Evolutionary conservation across 2,797 vertebrate species (phyloP).

Genomic region (Adrianichthys oophorus): DNA sequence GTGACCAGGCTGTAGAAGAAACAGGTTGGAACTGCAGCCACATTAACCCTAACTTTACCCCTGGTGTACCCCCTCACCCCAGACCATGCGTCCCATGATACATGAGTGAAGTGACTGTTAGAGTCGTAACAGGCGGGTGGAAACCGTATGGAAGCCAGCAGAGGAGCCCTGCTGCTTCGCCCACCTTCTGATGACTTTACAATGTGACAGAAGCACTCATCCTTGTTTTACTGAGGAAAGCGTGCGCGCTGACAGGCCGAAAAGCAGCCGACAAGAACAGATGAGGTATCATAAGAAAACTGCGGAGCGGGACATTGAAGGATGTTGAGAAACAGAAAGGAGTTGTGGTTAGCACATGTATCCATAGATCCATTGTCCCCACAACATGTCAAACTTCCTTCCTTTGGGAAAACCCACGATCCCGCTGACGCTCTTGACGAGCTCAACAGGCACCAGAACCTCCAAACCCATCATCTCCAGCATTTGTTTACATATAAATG

Average conservation of each 20-base stretch:
- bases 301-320: constrained; percentile 2
- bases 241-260: constrained; percentile 16
- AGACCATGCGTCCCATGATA: constrained; percentile 12
- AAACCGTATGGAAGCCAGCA: constrained; percentile 51
- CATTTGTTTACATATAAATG: constrained; percentile 1
- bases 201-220: constrained; percentile 56
- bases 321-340: background rate
- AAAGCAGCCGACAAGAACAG: constrained; percentile 6
- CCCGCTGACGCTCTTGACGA: constrained; percentile 69
- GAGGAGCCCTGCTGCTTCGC: constrained; percentile 55
- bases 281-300: constrained; percentile 10
- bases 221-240: constrained; percentile 31
- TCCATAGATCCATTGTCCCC: constrained; percentile 22
- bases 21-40: background rate
- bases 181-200: constrained; percentile 76
- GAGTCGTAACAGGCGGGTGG: constrained; percentile 67
- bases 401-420: constrained; percentile 65
- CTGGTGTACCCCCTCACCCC: constrained; percentile 11
- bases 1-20: constrained; percentile 1
- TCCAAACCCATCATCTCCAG: constrained; percentile 14
- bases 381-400: constrained; percentile 60
- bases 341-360: constrained; percentile 7
- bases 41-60: constrained; percentile 8
- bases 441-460: constrained; percentile 68
- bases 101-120: constrained; percentile 68